phyloP scores from a whole-genome alignment of 2,888 invertebrate species.

The Podotricha telesiphe region DNA sequence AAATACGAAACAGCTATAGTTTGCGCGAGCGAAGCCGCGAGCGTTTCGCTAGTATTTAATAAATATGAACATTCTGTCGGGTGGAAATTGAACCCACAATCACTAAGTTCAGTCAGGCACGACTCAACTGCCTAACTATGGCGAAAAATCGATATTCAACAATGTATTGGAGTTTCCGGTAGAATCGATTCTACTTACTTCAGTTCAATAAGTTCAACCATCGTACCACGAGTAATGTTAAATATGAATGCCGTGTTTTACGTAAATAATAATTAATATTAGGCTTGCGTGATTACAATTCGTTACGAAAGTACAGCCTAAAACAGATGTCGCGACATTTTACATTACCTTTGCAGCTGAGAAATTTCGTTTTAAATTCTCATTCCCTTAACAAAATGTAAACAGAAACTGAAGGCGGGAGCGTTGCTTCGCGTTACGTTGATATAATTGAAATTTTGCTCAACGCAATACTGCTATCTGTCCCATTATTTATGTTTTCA shows the following conservation, averaged over 20 bases:
- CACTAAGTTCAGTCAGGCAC: neutral
- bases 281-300: slow-evolving; percentile 35
- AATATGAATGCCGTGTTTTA: slow-evolving; percentile 3
- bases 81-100: neutral
- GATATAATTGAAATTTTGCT: slow-evolving; percentile 77
- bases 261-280: slow-evolving; percentile 29
- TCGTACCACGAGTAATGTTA: neutral
- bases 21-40: no score
- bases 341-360: slow-evolving; percentile 67
- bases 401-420: slow-evolving; percentile 64
- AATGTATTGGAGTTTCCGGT: neutral
- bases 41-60: no score
- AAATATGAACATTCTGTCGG: neutral
- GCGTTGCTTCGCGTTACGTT: slow-evolving; percentile 54
- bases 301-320: slow-evolving; percentile 37
- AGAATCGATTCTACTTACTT: neutral
- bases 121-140: neutral
- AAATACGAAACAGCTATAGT: no score
- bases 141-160: neutral
- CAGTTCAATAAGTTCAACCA: slow-evolving; percentile 1
- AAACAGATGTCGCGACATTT: slow-evolving; percentile 53
- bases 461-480: slow-evolving; percentile 58
- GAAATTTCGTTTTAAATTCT: slow-evolving; percentile 76
- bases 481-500: slow-evolving; percentile 60
- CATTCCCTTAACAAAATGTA: slow-evolving; percentile 78